Conservation (phyloP, 1,140 invertebrate species). For the Gonatopus flavifemur region DNA sequence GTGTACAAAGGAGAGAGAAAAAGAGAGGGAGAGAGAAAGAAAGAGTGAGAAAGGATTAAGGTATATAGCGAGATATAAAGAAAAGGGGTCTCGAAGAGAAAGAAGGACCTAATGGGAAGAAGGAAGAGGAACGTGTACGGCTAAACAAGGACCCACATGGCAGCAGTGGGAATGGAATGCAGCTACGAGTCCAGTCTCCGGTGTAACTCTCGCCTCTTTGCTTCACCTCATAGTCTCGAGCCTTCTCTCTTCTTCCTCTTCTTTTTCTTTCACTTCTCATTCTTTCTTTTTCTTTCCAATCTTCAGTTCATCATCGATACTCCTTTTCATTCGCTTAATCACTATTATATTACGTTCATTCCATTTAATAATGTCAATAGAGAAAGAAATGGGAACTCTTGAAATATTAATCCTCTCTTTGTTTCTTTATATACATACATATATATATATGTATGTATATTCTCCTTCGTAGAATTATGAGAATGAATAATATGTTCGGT, state of each 20-base stretch:
- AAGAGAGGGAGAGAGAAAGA: constrained; percentile 4
- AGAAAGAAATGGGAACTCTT: too few species aligned
- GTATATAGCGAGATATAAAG: not conserved
- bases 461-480: too few species aligned
- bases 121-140: not conserved
- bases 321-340: constrained; percentile 1
- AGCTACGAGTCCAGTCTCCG: constrained; percentile 52
- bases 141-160: constrained; percentile 57
- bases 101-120: not conserved
- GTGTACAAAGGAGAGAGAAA: constrained; percentile 7
- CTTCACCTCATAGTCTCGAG: constrained; percentile 19
- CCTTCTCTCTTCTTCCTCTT: constrained; percentile 7
- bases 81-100: not conserved
- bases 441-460: too few species aligned
- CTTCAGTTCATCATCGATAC: not conserved
- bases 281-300: constrained; percentile 3
- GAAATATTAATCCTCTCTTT: too few species aligned
- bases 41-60: constrained; percentile 8
- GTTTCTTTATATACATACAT: too few species aligned
- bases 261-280: constrained; percentile 1
- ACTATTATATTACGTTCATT: too few species aligned
- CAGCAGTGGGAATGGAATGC: constrained; percentile 60
- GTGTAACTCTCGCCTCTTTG: constrained; percentile 25
- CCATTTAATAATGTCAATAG: too few species aligned
- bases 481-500: too few species aligned